Base-by-base conservation (phyloP, 2,113 vertebrate genomes). In the Macroglossus sobrinus region DNA sequence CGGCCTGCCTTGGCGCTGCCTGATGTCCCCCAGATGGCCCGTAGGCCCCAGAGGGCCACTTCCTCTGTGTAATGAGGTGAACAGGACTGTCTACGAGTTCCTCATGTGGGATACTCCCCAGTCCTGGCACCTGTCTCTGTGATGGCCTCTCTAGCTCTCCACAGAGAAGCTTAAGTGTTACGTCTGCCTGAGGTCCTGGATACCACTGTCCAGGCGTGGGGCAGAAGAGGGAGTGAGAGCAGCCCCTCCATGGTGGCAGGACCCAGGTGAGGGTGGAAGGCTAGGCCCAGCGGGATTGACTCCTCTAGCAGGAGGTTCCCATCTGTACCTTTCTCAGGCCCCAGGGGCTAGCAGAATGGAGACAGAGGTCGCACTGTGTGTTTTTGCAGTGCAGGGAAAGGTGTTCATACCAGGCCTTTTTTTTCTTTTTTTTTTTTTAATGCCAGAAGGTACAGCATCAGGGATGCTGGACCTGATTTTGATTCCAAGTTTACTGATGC, bases 401-500 rank as follows among this genome's bases (percentile, higher is more conserved):
- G 35, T 50, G 18, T 81, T 94, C 59, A 64, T 26, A 53, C 33
- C 10, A 43, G 35, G 43, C 40, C 16, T 55, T 79, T 74, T 45
- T 64, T 40, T 19, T 72, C n/a, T 16, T 68, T 74, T 35, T 5
- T 22, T 12, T 26, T 4, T 7, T 11, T 85, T 15, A 57, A 50
- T 50, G 47, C 40, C 45, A 57, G 76, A 95, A 96, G 12, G 33
- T 13, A 74, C 43, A 55, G 35, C 69, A 84, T 61, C 61, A 69
- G 55, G 95, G 61, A 66, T 38, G 30, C 38, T 92, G 24, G 55
- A 90, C 80, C 88, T 78, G 53, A 78, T 45, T 97, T 94, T 86
- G 35, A 79, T 80, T 93, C 40, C 47, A 89, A 87, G 68, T 80
- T 24, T 30, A 18, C 74, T 79, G 63, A 64, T 94, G 14, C 61